phyloP scores from a whole-genome alignment of 1,140 invertebrate genomes.

The Pseudomyrmex gracilis region DNA sequence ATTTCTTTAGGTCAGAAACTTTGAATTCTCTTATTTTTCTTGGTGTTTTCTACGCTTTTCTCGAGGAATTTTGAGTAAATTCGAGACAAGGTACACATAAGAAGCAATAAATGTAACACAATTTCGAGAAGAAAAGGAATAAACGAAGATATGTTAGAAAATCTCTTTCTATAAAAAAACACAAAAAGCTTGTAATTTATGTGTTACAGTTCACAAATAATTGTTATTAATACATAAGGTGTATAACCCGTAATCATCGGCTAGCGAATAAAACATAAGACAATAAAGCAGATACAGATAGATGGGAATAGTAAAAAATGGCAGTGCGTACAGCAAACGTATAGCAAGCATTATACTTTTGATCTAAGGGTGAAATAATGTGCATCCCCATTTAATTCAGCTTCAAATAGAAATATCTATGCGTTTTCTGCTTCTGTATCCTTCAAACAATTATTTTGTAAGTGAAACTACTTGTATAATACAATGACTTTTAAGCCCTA shows the following conservation, averaged over 20 bases:
- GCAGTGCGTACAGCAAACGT: slow-evolving; percentile 38
- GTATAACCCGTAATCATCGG: slow-evolving; percentile 3
- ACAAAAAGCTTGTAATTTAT: slow-evolving; percentile 18
- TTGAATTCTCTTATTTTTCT: too few species aligned
- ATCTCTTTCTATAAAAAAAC: slow-evolving; percentile 11
- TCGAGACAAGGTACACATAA: slow-evolving; percentile 8
- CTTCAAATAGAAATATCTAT: slow-evolving; percentile 14
- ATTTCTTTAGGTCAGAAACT: too few species aligned
- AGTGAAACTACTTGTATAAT: not conserved
- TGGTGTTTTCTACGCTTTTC: slow-evolving; percentile 55
- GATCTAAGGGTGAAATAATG: slow-evolving; percentile 21
- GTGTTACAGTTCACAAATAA: slow-evolving; percentile 29
- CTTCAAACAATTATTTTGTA: slow-evolving; percentile 14
- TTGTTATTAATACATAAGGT: slow-evolving; percentile 11
- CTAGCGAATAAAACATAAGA: slow-evolving; percentile 36
- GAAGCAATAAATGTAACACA: slow-evolving; percentile 19
- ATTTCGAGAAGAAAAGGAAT: slow-evolving; percentile 37
- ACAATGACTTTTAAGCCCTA: not conserved
- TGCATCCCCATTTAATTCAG: slow-evolving; percentile 20
- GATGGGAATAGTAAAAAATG: slow-evolving; percentile 8
- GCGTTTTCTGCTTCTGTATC: not conserved
- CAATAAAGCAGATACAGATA: slow-evolving; percentile 40
- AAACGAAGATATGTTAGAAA: slow-evolving; percentile 8
- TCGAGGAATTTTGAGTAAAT: slow-evolving; percentile 40
- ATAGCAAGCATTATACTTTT: slow-evolving; percentile 45